phyloP scores from a whole-genome alignment of 1,140 invertebrate genomes.

The Orius laevigatus region DNA sequence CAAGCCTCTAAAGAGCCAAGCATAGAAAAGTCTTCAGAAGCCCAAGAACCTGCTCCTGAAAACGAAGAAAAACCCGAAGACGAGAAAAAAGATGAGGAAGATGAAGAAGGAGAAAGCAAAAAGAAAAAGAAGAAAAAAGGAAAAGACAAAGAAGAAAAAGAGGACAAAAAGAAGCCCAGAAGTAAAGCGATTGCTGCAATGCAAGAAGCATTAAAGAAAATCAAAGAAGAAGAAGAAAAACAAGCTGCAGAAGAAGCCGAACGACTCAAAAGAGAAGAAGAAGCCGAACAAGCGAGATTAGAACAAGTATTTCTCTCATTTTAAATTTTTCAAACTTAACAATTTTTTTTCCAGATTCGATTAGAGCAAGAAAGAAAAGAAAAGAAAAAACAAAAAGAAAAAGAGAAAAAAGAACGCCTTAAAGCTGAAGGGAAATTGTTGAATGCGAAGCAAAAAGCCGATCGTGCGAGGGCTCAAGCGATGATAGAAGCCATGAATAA shows the following conservation, averaged over 20 bases:
- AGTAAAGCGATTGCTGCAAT: constrained; percentile 60
- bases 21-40: not conserved
- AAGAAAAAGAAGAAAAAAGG: constrained; percentile 27
- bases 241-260: constrained; percentile 65
- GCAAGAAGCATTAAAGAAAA: constrained; percentile 71
- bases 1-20: constrained; percentile 11
- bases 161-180: constrained; percentile 36
- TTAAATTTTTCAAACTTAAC: not conserved
- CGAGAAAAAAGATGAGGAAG: constrained; percentile 26
- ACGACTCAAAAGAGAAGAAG: constrained; percentile 50
- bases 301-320: constrained; percentile 35
- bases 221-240: constrained; percentile 81
- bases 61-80: constrained; percentile 17
- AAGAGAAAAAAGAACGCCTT: constrained; percentile 77
- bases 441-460: constrained; percentile 82
- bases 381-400: constrained; percentile 86
- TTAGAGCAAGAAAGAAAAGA: constrained; percentile 78
- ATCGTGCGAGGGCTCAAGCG: constrained; percentile 68
- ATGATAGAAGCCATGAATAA: constrained; percentile 76
- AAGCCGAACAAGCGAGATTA: constrained; percentile 49
- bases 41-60: constrained; percentile 6
- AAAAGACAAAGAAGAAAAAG: constrained; percentile 35
- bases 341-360: constrained; percentile 32
- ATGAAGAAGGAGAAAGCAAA: constrained; percentile 30
- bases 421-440: constrained; percentile 90